Percentiles rank a stretch among this genome's conserved stretches.
Evolutionary conservation across 2,888 invertebrate species (phyloP).

Genomic region (Synanthedon formicaeformis): DNA sequence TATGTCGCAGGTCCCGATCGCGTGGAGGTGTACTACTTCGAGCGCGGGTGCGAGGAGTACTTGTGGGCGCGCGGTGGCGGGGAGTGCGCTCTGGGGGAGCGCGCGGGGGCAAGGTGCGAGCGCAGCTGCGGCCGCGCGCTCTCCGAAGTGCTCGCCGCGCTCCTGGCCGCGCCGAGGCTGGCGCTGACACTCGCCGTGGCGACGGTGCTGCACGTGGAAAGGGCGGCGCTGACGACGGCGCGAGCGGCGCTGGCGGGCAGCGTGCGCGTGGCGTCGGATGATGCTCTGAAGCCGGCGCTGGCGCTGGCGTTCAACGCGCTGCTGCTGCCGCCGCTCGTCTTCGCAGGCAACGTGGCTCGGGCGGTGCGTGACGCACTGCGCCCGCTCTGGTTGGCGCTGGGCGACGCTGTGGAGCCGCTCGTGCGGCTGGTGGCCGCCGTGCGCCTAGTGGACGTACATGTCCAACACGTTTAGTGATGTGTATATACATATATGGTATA

Average conservation of each 20-base stretch:
- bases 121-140: conserved; percentile 35
- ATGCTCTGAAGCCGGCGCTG: conserved; percentile 76
- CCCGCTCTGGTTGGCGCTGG: conserved; percentile 19
- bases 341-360: conserved; percentile 71
- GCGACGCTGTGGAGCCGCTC: conserved; percentile 27
- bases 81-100: neutral
- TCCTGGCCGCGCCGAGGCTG: conserved; percentile 71
- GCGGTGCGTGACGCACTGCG: conserved; percentile 72
- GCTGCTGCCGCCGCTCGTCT: conserved; percentile 76
- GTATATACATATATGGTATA: conserved; percentile 1
- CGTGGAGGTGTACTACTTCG: conserved; percentile 43
- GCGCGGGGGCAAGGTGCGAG: conserved; percentile 1
- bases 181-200: conserved; percentile 73
- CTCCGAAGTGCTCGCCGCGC: conserved; percentile 70
- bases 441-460: conserved; percentile 24
- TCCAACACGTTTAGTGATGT: conserved; percentile 11
- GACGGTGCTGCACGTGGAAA: conserved; percentile 63
- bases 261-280: conserved; percentile 62
- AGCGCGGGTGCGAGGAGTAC: conserved; percentile 21
- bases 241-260: conserved; percentile 23
- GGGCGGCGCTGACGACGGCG: conserved; percentile 18
- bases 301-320: conserved; percentile 76
- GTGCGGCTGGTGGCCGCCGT: conserved; percentile 21
- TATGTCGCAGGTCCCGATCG: conserved; percentile 21
- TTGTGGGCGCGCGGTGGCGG: conserved; percentile 18